Conservation (phyloP, 2,113 vertebrate genomes). For the Dicerorhinus sumatrensis region DNA sequence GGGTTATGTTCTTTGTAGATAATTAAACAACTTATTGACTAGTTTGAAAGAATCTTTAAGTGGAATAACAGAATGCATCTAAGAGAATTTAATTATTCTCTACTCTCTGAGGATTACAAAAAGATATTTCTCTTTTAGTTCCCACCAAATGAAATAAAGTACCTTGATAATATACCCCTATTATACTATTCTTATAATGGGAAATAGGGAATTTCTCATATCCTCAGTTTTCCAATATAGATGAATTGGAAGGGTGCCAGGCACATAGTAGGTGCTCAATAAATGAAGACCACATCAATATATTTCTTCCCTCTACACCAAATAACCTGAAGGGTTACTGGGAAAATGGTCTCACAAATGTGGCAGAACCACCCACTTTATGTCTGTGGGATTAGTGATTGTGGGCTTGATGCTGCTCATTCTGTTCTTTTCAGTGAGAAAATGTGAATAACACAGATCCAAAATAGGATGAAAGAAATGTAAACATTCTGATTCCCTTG, state of each 20-base stretch:
- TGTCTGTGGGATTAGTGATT: constrained; percentile 27
- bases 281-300: neutral
- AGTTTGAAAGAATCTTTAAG: constrained; percentile 9
- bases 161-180: neutral
- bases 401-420: constrained; percentile 29
- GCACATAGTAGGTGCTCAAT: neutral
- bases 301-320: neutral
- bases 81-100: constrained; percentile 14
- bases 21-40: constrained; percentile 16
- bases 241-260: neutral
- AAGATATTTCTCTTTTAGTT: constrained; percentile 39
- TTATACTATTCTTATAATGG: neutral
- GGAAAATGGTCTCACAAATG: neutral
- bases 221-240: constrained; percentile 14
- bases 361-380: neutral
- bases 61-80: constrained; percentile 28
- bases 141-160: neutral
- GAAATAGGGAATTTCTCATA: constrained; percentile 22
- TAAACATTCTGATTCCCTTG: constrained; percentile 51
- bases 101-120: neutral
- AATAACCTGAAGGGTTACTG: constrained; percentile 4
- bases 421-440: constrained; percentile 60
- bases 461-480: constrained; percentile 52
- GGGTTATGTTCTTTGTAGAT: neutral
- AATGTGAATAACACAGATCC: constrained; percentile 58